Conservation (phyloP, 2,797 vertebrate genomes). For the Pipistrellus kuhlii region DNA sequence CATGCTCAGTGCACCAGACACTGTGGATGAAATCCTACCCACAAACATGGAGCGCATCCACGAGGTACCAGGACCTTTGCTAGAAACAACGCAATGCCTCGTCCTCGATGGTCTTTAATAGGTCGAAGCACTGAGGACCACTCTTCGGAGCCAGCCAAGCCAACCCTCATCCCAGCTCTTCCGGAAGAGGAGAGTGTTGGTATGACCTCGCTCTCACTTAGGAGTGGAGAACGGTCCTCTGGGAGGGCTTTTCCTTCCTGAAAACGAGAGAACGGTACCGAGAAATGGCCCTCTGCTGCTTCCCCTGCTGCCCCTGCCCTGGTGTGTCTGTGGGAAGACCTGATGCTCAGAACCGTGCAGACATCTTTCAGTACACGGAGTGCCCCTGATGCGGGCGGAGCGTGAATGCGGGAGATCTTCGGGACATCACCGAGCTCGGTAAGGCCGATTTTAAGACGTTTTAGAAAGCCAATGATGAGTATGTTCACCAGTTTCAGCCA, state of each 20-base stretch:
- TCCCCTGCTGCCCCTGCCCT: not conserved
- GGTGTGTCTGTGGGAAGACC: not conserved
- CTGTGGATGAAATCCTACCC: not conserved
- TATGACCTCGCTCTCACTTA: not conserved
- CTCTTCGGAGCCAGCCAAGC: not conserved
- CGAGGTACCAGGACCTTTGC: not conserved
- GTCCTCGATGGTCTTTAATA: not conserved
- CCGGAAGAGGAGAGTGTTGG: not conserved
- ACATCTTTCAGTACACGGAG: not conserved
- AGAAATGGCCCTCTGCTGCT: not conserved
- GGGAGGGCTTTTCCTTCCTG: conserved; percentile 43
- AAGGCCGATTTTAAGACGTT: not conserved
- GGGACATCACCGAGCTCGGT: not conserved
- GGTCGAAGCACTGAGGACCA: not conserved
- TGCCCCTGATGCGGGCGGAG: not conserved
- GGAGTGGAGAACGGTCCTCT: not conserved
- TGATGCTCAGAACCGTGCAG: not conserved
- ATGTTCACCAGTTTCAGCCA: not conserved
- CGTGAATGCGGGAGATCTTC: not conserved
- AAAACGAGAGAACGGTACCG: not conserved
- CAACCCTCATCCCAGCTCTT: not conserved
- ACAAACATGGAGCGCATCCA: not conserved
- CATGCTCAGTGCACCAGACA: not conserved
- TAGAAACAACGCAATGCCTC: not conserved
- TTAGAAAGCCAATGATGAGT: not conserved